A percentile compares a stretch with the other conserved stretches of the same genome.
Evolutionary conservation across 2,888 invertebrate species (phyloP).

Genomic region (Pheosia gnoma): DNA sequence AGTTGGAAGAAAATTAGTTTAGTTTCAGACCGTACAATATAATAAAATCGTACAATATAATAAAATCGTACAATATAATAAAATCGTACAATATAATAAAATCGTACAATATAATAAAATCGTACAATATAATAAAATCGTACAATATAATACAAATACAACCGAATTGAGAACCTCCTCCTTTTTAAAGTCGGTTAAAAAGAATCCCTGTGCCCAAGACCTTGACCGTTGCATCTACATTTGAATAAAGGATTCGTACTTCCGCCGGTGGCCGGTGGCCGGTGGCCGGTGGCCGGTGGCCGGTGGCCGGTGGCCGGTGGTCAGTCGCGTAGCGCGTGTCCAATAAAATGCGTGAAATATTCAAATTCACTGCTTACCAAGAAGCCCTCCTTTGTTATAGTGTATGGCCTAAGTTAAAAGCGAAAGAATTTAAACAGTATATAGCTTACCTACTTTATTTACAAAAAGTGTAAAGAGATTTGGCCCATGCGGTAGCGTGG

Average conservation of each 20-base stretch:
- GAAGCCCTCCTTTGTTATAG: conserved; percentile 50
- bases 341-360: conserved; percentile 66
- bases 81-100: no score
- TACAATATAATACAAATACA: no score
- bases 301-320: conserved; percentile 18
- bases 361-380: conserved; percentile 54
- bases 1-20: no score
- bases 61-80: no score
- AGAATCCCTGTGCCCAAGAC: conserved; percentile 48
- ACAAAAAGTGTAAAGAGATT: not conserved
- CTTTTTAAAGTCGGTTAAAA: no score
- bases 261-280: conserved; percentile 41
- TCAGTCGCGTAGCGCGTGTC: conserved; percentile 53
- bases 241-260: conserved; percentile 65
- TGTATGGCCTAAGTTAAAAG: conserved; percentile 30
- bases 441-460: not conserved
- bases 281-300: no score
- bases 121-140: no score
- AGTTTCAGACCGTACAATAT: no score
- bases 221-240: conserved; percentile 59
- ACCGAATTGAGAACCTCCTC: no score
- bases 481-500: no score
- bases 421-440: conserved; percentile 2
- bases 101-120: no score
- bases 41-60: no score